phyloP scores from a whole-genome alignment of 2,113 vertebrate genomes.

The Pheucticus melanocephalus region DNA sequence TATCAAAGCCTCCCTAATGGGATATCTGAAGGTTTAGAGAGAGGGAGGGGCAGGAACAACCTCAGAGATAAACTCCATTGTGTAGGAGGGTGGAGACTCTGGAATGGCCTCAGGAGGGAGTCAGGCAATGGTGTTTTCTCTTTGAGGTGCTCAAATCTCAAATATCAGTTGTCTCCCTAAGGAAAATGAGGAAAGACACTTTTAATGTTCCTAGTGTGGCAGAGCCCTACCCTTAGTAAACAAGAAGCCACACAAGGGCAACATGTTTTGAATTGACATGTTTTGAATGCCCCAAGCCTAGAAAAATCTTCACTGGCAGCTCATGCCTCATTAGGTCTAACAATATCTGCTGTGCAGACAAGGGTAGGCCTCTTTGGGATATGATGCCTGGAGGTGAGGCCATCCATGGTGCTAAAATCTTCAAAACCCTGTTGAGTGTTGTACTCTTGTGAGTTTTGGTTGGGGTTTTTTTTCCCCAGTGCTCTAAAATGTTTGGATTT shows the following conservation, averaged over 20 bases:
- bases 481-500: neutral
- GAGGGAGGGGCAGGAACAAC: constrained; percentile 38
- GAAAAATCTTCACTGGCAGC: neutral
- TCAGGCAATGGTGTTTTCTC: constrained; percentile 6
- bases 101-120: constrained; percentile 10
- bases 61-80: neutral
- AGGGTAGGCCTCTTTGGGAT: neutral
- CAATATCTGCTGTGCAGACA: neutral
- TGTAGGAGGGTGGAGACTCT: constrained; percentile 27
- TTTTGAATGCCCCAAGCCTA: neutral
- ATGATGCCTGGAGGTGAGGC: neutral
- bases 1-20: constrained; percentile 7
- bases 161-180: neutral
- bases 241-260: neutral
- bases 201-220: neutral
- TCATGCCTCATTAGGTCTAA: neutral
- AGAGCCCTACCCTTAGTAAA: neutral
- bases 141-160: neutral
- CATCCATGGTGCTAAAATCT: neutral
- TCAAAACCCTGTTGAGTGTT: neutral
- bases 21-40: constrained; percentile 30
- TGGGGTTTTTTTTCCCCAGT: fast-evolving
- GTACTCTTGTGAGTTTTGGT: neutral
- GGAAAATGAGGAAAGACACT: neutral
- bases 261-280: neutral